Percentiles rank a stretch among this genome's conserved stretches.
Conservation (phyloP, 1,140 invertebrate species). For the Hypothenemus hampei region DNA sequence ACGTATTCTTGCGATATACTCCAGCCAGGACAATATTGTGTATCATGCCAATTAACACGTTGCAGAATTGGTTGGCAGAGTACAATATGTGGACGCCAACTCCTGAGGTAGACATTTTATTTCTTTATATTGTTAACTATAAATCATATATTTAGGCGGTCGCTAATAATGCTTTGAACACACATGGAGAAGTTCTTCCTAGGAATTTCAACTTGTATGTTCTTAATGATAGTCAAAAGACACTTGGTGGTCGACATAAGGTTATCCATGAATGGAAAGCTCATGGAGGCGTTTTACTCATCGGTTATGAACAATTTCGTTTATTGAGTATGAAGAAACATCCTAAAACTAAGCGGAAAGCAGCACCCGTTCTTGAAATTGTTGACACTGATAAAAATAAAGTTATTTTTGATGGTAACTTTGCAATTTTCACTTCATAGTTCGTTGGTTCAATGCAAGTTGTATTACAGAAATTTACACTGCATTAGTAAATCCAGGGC, state of each 20-base stretch:
- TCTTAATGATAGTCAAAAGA: slow-evolving; percentile 93
- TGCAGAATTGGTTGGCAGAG: slow-evolving; percentile 97
- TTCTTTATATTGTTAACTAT: too few species aligned
- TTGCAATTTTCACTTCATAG: not conserved
- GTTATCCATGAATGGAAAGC: slow-evolving; percentile 74
- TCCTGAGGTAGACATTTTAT: slow-evolving; percentile 43
- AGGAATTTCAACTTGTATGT: slow-evolving; percentile 85
- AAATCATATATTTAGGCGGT: slow-evolving; percentile 42
- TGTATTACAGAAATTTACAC: slow-evolving; percentile 68
- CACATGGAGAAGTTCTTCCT: slow-evolving; percentile 59
- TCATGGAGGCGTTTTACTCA: slow-evolving; percentile 87
- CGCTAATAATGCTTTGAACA: slow-evolving; percentile 47
- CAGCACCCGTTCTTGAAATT: slow-evolving; percentile 44
- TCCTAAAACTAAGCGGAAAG: slow-evolving; percentile 54
- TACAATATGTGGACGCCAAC: slow-evolving; percentile 94
- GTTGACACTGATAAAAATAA: slow-evolving; percentile 78
- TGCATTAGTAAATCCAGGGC: slow-evolving; percentile 85
- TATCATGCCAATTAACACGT: slow-evolving; percentile 98
- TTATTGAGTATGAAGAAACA: slow-evolving; percentile 77
- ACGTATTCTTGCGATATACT: slow-evolving; percentile 90
- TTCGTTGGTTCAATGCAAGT: not conserved
- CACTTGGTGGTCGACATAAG: slow-evolving; percentile 60
- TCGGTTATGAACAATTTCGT: slow-evolving; percentile 96
- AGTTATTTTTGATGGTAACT: slow-evolving; percentile 71
- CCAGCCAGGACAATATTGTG: slow-evolving; percentile 85